Evolutionary conservation across 2,888 invertebrate genomes (phyloP).

Genomic region (Metopia argyrocephala): DNA sequence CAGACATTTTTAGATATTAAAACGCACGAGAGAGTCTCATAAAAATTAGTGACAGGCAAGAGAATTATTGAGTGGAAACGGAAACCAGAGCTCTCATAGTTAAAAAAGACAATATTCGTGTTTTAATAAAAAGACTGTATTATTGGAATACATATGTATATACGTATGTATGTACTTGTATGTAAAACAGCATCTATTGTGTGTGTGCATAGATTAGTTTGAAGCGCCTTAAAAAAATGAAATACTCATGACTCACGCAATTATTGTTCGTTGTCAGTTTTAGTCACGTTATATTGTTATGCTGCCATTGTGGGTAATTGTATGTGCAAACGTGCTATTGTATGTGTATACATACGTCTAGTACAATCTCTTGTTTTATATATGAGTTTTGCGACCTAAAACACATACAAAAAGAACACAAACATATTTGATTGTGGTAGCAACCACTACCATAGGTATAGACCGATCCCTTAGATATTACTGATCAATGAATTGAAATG

Average conservation of each 20-base stretch:
- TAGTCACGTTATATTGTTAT: slow-evolving; percentile 53
- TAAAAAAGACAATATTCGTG: neutral
- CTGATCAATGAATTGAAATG: no score
- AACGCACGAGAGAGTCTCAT: neutral
- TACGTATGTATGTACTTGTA: neutral
- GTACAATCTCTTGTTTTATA: neutral
- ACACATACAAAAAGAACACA: no score
- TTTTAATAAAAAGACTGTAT: neutral
- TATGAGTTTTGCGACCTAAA: neutral
- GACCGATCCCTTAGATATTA: no score
- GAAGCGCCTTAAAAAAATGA: slow-evolving; percentile 27
- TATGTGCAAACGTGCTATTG: neutral
- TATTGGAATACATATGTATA: slow-evolving; percentile 9
- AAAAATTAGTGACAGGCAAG: neutral
- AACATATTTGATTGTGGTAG: no score
- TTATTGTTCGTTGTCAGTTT: slow-evolving; percentile 51
- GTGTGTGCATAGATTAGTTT: neutral
- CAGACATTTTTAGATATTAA: neutral
- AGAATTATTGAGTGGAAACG: neutral
- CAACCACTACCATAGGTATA: no score
- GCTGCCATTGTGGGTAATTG: neutral
- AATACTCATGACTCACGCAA: slow-evolving; percentile 45
- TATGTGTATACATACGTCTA: neutral
- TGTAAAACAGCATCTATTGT: neutral
- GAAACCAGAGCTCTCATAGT: neutral